These are phyloP conservation scores for Marronus borbonicus DNA, from an alignment of 2,888 invertebrate species.

Conservation along the genomic window DNA sequence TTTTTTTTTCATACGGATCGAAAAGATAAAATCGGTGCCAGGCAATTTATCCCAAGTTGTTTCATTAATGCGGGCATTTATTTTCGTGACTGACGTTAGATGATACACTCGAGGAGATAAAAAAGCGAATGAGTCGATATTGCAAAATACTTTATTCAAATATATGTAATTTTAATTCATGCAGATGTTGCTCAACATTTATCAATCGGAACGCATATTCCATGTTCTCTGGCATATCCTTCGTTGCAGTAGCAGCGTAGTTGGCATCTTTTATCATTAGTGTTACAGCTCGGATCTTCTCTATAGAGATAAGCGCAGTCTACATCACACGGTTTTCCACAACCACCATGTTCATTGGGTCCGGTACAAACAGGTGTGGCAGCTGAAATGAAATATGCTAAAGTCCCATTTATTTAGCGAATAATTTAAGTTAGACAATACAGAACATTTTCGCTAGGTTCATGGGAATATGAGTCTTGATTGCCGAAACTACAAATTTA, in stretches of 20 bases:
- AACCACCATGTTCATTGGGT: conserved; percentile 53
- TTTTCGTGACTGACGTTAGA: too few relatives aligned
- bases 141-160: too few relatives aligned
- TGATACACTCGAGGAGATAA: too few relatives aligned
- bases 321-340: conserved; percentile 55
- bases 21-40: too few relatives aligned
- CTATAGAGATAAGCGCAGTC: conserved; percentile 47
- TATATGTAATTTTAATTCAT: too few relatives aligned
- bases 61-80: neutral
- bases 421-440: too few relatives aligned
- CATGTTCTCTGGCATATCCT: conserved; percentile 54
- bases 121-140: too few relatives aligned
- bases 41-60: too few relatives aligned
- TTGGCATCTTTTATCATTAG: conserved; percentile 51
- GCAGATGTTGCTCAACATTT: conserved; percentile 36
- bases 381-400: neutral
- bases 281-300: conserved; percentile 52
- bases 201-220: conserved; percentile 51
- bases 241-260: conserved; percentile 54
- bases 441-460: too few relatives aligned
- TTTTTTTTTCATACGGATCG: neutral
- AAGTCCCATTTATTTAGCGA: too few relatives aligned
- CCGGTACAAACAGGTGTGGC: conserved; percentile 34
- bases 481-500: too few relatives aligned
- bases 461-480: too few relatives aligned